phyloP scores from a whole-genome alignment of 2,888 invertebrate species.

The Cheilosia pagana region DNA sequence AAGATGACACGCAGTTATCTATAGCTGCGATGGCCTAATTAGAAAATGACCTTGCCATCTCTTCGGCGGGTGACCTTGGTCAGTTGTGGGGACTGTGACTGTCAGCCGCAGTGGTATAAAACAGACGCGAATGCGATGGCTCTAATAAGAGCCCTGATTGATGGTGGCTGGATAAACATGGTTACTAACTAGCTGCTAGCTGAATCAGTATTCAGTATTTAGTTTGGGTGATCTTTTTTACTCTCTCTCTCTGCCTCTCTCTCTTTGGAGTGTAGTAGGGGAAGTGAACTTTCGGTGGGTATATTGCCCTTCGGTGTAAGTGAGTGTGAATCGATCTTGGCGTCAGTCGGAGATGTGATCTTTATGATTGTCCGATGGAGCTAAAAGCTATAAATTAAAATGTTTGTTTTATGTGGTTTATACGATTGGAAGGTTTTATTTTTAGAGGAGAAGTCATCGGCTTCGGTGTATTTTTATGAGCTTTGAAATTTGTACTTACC shows the following conservation, averaged over 20 bases:
- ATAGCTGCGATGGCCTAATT: conserved; percentile 64
- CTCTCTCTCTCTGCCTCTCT: not conserved
- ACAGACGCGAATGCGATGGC: conserved; percentile 12
- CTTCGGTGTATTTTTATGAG: not conserved
- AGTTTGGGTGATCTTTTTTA: conserved; percentile 4
- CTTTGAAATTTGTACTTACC: too few species aligned
- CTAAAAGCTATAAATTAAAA: conserved; percentile 48
- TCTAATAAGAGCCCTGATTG: conserved; percentile 12
- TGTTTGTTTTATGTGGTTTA: conserved; percentile 38
- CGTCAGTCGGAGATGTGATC: conserved; percentile 39
- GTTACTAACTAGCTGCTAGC: conserved; percentile 18
- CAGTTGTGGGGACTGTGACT: conserved; percentile 26
- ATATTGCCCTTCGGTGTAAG: conserved; percentile 8
- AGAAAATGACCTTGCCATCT: conserved; percentile 70
- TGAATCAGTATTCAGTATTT: conserved; percentile 21
- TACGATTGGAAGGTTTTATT: not conserved
- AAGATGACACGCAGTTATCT: not conserved
- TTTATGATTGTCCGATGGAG: conserved; percentile 17
- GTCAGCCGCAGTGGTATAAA: conserved; percentile 25
- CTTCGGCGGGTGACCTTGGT: conserved; percentile 53
- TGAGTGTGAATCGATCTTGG: conserved; percentile 46
- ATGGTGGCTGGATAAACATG: conserved; percentile 2
- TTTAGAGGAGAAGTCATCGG: not conserved
- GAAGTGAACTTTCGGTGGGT: conserved; percentile 1
- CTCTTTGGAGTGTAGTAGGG: not conserved